These are phyloP conservation scores for Collichthys lucidus DNA, from an alignment of 2,113 vertebrate species.

Conservation along the genomic window DNA sequence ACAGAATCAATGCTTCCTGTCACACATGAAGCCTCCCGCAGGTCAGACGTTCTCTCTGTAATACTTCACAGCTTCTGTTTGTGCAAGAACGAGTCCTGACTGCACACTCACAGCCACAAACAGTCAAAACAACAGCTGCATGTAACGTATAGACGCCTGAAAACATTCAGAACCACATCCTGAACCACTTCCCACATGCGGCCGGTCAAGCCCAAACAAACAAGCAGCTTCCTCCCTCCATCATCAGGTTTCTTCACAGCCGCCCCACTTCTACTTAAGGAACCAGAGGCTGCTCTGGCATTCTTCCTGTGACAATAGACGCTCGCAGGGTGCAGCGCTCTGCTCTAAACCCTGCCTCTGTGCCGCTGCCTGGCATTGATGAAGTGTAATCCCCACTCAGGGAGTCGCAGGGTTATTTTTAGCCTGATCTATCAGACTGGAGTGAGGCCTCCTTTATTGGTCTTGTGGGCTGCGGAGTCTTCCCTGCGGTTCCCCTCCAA, in stretches of 20 bases:
- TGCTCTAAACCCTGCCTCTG: conserved; percentile 42
- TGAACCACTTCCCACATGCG: background rate
- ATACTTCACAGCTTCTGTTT: background rate
- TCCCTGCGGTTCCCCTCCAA: conserved; percentile 32
- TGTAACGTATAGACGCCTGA: no score
- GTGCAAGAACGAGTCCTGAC: background rate
- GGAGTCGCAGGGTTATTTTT: conserved; percentile 77
- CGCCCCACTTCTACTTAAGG: conserved; percentile 5
- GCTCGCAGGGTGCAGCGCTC: background rate
- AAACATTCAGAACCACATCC: background rate
- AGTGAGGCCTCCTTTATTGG: conserved; percentile 58
- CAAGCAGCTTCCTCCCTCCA: background rate
- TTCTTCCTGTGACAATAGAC: conserved; percentile 20
- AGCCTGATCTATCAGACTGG: conserved; percentile 66
- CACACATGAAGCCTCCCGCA: background rate
- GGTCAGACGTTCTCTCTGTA: background rate
- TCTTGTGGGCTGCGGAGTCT: conserved; percentile 33
- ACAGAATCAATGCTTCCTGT: background rate
- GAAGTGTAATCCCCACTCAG: conserved; percentile 75
- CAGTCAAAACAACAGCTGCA: no score
- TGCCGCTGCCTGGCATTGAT: conserved; percentile 72
- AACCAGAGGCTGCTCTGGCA: conserved; percentile 18
- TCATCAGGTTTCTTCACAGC: background rate
- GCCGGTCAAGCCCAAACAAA: background rate
- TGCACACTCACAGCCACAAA: no score